Base-by-base conservation (phyloP, 2,113 vertebrate genomes). In the Hyperoodon ampullatus region DNA sequence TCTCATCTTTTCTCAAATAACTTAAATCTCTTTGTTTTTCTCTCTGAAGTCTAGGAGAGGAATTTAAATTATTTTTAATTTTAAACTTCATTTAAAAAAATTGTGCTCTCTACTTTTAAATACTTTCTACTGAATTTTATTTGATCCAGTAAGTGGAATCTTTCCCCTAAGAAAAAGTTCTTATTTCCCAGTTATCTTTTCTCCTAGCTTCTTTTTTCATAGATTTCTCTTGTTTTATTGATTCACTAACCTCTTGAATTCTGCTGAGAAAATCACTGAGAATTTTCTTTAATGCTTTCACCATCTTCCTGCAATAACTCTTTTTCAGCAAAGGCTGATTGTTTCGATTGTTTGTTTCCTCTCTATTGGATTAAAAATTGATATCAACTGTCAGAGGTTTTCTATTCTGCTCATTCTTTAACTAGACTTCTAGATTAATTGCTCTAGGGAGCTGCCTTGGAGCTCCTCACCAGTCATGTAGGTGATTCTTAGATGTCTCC, bases 331-430 rank as follows among this genome's bases (percentile, higher is more conserved):
- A 84, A 68, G n/a, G 10, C 33, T 44, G 63, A 6, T 90, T 72
- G 39, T 65, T 65, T 93, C 74, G 16, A 9, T 60, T 53, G 7
- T 53, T 78, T 78, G 78, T 92, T 92, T 88, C 39, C n/a, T 84
- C 33, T 70, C 23, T 66, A 1, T 65, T 44, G n/a, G 44, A 44
- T 44, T 94, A 78, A 71, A 84, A 71, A 58, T 94, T 75, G 35
- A 13, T 16, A 53, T 85, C 28, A 84, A 35, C 24, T 87, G 9
- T 94, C 35, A 63, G 77, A 84, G 7, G 19, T 35, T 80, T 93
- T 92, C 72, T 71, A 23, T 47, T 93, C 55, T 63, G 26, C 55
- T 83, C 65, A 42, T 85, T 92, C 63, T 84, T 93, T 66, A 84
- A 24, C 11, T 44, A 23, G 5, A 19, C 18, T 83, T 70, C n/a